Evolutionary conservation across 2,888 invertebrate genomes (phyloP), one percentile per base, ranked within the genome.

Genomic region (Brassicogethes aeneus): DNA sequence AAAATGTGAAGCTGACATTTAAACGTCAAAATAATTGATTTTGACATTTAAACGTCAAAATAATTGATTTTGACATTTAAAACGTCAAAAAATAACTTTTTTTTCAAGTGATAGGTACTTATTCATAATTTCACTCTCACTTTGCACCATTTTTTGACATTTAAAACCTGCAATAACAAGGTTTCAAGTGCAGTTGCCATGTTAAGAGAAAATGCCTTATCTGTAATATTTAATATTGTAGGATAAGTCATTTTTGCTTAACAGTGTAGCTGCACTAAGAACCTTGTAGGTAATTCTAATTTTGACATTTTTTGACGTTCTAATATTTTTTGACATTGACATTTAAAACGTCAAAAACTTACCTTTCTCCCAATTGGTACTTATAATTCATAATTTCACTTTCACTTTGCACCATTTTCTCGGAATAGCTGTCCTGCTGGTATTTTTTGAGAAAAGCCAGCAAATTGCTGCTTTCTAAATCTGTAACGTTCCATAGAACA

Each of bases 401-500:
- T 63, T 94, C 94, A 36, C 79, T 77, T 17, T 78, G 75, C 0
- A 92, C 77, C 2, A 90, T 69, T 1, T 72, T 68, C 36, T 70
- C 70, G 0, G 81, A 73, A 54, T 92, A 91, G 33, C 84, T 75
- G 50, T 84, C 83, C 5, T 75, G 71, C 62, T 85, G 80, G 54
- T 70, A 84, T 10, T 71, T 67, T 47, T 73, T 79, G 38, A 93
- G 64, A 65, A 91, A 88, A 30, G 77, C 72, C 13, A 93, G 65
- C 0, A 93, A 73, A 68, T 84, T 87, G 47, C 77, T 77, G 29
- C 81, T 78, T 61, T 93, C 93, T 39, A 86, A 57, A 50, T 89
- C 86, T 0, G 82, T 76, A 56, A 89, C 80, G 65, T 93, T 93
- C 93, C 93, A 93, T 65, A 94, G 81, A 0, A 94, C 89, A 1